Evolutionary conservation across 2,888 invertebrate species (phyloP).

Genomic region (Philereme transversata): DNA sequence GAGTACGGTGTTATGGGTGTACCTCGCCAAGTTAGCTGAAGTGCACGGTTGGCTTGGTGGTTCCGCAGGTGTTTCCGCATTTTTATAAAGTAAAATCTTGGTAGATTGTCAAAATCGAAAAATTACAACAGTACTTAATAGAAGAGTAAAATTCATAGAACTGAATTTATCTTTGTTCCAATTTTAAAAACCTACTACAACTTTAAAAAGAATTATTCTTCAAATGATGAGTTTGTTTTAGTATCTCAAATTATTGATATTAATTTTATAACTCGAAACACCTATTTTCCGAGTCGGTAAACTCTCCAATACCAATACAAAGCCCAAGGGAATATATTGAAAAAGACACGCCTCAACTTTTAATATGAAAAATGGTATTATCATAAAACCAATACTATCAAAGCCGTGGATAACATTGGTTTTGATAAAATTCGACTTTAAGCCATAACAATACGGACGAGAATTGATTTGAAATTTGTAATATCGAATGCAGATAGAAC

Average conservation of each 20-base stretch:
- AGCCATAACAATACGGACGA: not conserved
- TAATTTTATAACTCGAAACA: conserved; percentile 35
- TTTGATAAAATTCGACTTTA: conserved; percentile 9
- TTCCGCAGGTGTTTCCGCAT: too few relatives aligned
- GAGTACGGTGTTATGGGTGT: too few relatives aligned
- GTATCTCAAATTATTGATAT: conserved; percentile 38
- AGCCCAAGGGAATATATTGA: conserved; percentile 48
- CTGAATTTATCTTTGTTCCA: conserved; percentile 1
- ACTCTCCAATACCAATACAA: conserved; percentile 35
- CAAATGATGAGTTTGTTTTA: conserved; percentile 22
- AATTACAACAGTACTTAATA: too few relatives aligned
- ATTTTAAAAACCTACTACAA: not conserved
- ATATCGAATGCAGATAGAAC: conserved; percentile 19
- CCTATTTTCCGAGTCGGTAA: conserved; percentile 42
- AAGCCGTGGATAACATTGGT: conserved; percentile 1
- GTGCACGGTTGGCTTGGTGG: too few relatives aligned
- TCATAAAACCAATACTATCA: conserved; percentile 51
- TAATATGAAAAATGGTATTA: conserved; percentile 83
- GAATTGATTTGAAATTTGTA: not conserved
- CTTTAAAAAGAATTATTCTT: not conserved
- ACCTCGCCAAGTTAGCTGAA: too few relatives aligned
- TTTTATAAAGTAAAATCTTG: too few relatives aligned
- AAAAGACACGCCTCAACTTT: conserved; percentile 66
- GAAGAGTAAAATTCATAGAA: not conserved
- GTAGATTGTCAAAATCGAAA: too few relatives aligned